Evolutionary conservation across 2,113 vertebrate species (phyloP), one percentile per base, ranked within the genome.

Genomic region (Hucho hucho): DNA sequence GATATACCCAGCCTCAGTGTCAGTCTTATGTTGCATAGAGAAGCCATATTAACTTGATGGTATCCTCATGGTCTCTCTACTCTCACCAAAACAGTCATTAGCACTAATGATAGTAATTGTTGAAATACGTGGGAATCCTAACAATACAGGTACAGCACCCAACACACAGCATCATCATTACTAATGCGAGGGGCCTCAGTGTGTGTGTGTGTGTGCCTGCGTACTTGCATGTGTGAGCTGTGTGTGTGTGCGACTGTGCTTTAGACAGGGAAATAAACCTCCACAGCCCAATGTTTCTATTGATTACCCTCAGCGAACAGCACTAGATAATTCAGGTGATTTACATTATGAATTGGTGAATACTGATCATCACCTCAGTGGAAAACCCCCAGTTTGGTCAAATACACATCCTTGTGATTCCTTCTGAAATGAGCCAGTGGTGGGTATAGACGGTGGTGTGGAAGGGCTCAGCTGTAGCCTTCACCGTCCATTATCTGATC

Each of bases 61-160:
- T 6, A 65, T 65, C 5, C 26, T 65, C 64, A 29, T 29, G 25
- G 65, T 32, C 16, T 32, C 65, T 67, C 26, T 9, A 16, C 65
- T 32, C 29, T 29, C 65, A 67, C 28, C 28, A 67, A 67, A 67
- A 67, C 65, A 67, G 28, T 12, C 29, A 67, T 67, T 67, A 67
- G 65, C 65, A 29, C 16, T 67, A 67, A 67, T 67, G 28, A 67
- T 37, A 37, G 64, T 67, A 29, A 67, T 67, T 37, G 64, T 14
- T n/a, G 28, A 32, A 37, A 20, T 67, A 16, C 18, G 64, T 37
- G 26, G 6, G 29, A 67, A 32, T 32, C 65, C 29, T 18, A 67
- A 32, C 14, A 37, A 67, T 32, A 28, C 12, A 32, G 18, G 65
- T 26, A 67, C 29, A 32, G 29, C 1, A 32, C 16, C 20, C 14